These are phyloP conservation scores for Volucella inanis DNA, from an alignment of 2,888 invertebrate species.

Conservation along the genomic window DNA sequence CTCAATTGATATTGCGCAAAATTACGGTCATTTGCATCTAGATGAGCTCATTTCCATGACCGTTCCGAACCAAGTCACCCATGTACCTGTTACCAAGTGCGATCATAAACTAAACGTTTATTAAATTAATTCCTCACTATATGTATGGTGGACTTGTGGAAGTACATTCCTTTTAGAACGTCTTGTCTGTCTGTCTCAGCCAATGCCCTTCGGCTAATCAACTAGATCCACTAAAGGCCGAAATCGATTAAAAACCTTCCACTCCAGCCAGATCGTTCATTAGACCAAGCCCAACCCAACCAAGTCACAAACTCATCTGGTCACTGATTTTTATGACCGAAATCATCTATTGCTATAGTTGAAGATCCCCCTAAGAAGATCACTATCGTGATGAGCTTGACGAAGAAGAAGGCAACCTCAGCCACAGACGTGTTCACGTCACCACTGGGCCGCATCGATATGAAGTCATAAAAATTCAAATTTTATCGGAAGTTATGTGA, in stretches of 20 bases:
- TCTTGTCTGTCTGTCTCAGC: neutral
- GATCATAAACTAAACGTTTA: conserved; percentile 56
- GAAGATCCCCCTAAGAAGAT: conserved; percentile 5
- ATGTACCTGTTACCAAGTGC: conserved; percentile 5
- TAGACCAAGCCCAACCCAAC: conserved; percentile 25
- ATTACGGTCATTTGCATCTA: conserved; percentile 59
- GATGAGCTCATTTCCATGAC: neutral
- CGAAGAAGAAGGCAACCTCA: neutral
- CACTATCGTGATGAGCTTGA: conserved; percentile 4
- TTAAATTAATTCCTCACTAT: conserved; percentile 53
- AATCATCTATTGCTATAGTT: conserved; percentile 29
- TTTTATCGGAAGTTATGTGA: conserved; percentile 73
- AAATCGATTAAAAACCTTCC: conserved; percentile 65
- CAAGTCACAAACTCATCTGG: conserved; percentile 35
- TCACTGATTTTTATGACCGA: conserved; percentile 64
- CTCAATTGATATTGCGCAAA: conserved; percentile 50
- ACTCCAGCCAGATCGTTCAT: conserved; percentile 48
- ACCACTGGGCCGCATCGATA: conserved; percentile 22
- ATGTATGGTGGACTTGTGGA: conserved; percentile 12
- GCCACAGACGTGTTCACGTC: conserved; percentile 31
- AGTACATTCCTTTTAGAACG: conserved; percentile 19
- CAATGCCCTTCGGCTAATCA: conserved; percentile 14
- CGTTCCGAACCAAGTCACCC: neutral
- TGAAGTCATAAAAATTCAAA: conserved; percentile 73
- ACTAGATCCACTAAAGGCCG: neutral